Base-by-base conservation (phyloP, 2,113 vertebrate genomes). In the Panthera uncia region DNA sequence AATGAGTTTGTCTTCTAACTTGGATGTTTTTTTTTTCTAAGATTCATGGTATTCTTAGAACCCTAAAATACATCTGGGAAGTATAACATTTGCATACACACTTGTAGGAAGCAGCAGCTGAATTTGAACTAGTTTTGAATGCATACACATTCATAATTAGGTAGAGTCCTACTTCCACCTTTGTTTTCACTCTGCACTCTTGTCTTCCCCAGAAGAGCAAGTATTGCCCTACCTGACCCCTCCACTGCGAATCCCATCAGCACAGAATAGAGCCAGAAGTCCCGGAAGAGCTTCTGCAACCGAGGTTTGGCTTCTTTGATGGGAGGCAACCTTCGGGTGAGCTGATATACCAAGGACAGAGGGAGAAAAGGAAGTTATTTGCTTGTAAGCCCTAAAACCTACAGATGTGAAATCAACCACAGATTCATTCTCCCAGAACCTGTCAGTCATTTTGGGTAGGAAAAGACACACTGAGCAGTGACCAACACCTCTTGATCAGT, bases 221-320 rank as follows among this genome's bases (percentile, higher is more conserved):
- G 12, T 3, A 61, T 1, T 18, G 52, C 16, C 92, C 89, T 99
- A 99, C 99, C 99, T 99, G 99, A 99, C 87, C 99, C 99, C 97
- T 99, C 99, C 97, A 99, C 99, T 9, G 99, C 99, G 95, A 99
- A 99, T 33, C 99, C 99, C 99, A 99, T 99, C 94, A 99, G 99
- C 63, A 99, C 99, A 0, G 99, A 99, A 96, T 99, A 99, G 83
- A 99, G 97, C 99, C 99, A 99, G 98, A 99, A 99, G 98, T 99
- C 99, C 1, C 99, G 99, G 98, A 99, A 99, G 92, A 99, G 99
- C 98, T 99, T 99, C 98, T 99, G 99, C 95, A 99, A 98, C 83
- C 99, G 99, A 16, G 99, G 99, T 85, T 99, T 99, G 23, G 99
- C 99, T 97, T 99, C 99, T 97, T 99, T 99, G 98, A 99, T 99